These are phyloP conservation scores for Melinaea marsaeus DNA, from an alignment of 2,888 invertebrate genomes.

Conservation along the genomic window DNA sequence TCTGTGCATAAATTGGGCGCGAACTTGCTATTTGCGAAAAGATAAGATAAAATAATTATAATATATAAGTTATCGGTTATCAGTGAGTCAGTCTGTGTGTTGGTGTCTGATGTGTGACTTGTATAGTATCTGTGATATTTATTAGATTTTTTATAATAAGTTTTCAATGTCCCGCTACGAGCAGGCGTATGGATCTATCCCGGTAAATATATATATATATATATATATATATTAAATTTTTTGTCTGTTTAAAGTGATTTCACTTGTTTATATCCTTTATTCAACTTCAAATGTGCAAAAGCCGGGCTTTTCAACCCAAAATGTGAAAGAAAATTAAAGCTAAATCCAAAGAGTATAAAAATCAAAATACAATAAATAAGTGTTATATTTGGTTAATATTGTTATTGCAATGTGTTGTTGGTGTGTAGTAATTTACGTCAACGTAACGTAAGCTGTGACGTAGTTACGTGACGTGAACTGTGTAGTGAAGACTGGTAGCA, in stretches of 20 bases:
- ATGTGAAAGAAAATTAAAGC: too few relatives aligned
- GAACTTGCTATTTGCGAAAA: conserved; percentile 4
- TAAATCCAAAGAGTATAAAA: too few relatives aligned
- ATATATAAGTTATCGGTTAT: conserved; percentile 6
- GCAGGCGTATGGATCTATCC: conserved; percentile 15
- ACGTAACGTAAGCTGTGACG: conserved; percentile 2
- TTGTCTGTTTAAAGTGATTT: too few relatives aligned
- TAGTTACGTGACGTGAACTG: not conserved
- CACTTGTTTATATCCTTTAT: too few relatives aligned
- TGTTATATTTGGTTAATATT: too few relatives aligned
- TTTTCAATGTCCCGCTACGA: too few relatives aligned
- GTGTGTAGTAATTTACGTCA: conserved; percentile 7
- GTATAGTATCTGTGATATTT: not conserved
- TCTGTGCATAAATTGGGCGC: too few relatives aligned
- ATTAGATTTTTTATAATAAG: not conserved
- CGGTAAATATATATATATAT: conserved; percentile 15
- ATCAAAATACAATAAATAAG: too few relatives aligned
- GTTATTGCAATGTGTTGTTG: not conserved
- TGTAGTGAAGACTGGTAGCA: not conserved
- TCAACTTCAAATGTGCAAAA: too few relatives aligned
- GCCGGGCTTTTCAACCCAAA: too few relatives aligned
- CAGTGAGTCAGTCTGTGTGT: conserved; percentile 12
- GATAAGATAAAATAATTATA: conserved; percentile 13
- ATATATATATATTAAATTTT: conserved; percentile 1
- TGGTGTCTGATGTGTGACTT: conserved; percentile 10